Percentiles rank a stretch among this genome's conserved stretches.
Evolutionary conservation across 2,888 invertebrate genomes (phyloP).

Genomic region (Thera britannica): DNA sequence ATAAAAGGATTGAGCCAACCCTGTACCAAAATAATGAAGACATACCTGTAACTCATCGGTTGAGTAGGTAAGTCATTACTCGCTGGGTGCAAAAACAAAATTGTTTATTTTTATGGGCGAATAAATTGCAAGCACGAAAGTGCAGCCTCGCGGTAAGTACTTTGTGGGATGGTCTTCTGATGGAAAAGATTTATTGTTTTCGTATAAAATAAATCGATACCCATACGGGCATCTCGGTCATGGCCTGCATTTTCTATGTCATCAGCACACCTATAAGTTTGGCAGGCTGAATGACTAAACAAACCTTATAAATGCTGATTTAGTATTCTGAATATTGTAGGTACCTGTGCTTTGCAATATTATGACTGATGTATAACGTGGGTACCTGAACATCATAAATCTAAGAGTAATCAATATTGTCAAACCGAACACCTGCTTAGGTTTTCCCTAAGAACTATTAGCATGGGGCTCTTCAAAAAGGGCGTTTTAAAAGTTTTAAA

Average conservation of each 20-base stretch:
- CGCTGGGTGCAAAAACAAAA: conserved; percentile 4
- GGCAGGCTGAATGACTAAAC: no score
- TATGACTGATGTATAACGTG: no score
- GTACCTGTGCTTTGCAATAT: no score
- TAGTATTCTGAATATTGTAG: no score
- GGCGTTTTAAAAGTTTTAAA: no score
- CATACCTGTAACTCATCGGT: conserved; percentile 3
- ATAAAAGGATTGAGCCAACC: not conserved
- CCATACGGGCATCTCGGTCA: conserved; percentile 35
- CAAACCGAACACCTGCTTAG: no score
- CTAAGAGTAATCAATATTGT: not conserved
- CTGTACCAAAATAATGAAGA: conserved; percentile 3
- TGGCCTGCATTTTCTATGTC: conserved; percentile 12
- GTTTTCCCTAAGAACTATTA: no score
- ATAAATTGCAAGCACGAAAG: conserved; percentile 10
- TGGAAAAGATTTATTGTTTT: conserved; percentile 31
- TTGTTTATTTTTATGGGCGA: conserved; percentile 10
- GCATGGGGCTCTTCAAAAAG: no score
- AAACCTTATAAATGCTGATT: no score
- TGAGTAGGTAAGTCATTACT: conserved; percentile 1
- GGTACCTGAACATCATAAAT: not conserved
- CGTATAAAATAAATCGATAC: conserved; percentile 37
- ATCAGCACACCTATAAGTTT: not conserved
- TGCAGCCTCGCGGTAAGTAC: not conserved
- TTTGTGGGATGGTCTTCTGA: conserved; percentile 14